phyloP scores from a whole-genome alignment of 2,888 invertebrate genomes.

The Malthinus seriepunctatus region DNA sequence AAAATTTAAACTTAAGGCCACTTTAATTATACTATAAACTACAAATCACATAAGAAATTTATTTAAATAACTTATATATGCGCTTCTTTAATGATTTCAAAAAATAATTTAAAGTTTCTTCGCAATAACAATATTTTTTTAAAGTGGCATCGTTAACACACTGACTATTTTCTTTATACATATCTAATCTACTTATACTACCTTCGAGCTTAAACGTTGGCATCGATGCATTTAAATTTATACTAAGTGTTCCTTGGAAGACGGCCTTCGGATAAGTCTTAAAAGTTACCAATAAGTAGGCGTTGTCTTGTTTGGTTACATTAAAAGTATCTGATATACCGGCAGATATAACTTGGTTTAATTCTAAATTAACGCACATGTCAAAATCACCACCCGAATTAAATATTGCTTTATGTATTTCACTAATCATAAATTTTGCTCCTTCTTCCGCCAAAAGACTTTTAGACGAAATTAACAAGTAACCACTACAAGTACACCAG shows the following conservation, averaged over 20 bases:
- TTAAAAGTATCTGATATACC: background rate
- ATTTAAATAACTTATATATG: too few species aligned
- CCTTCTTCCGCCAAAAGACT: constrained; percentile 59
- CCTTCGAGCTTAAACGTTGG: constrained; percentile 1
- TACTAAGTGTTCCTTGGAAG: background rate
- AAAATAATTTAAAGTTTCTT: background rate
- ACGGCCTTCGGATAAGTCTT: constrained; percentile 3
- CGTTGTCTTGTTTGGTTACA: background rate
- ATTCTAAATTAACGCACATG: constrained; percentile 45
- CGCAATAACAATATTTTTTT: constrained; percentile 2
- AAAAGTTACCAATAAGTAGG: background rate
- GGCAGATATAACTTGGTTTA: constrained; percentile 40
- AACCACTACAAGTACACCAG: constrained; percentile 75
- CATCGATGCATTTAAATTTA: background rate
- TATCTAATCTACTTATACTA: constrained; percentile 1
- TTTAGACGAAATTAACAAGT: constrained; percentile 55
- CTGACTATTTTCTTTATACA: background rate
- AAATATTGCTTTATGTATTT: constrained; percentile 30
- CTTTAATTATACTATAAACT: too few species aligned
- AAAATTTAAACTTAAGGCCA: too few species aligned
- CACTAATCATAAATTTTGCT: constrained; percentile 55
- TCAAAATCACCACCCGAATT: constrained; percentile 18
- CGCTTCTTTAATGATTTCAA: too few species aligned
- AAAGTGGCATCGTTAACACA: constrained; percentile 1
- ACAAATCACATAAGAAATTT: too few species aligned